A percentile compares a stretch with the other conserved stretches of the same genome.
Evolutionary conservation across 2,888 invertebrate species (phyloP).

Genomic region (Eubasilissa splendida): DNA sequence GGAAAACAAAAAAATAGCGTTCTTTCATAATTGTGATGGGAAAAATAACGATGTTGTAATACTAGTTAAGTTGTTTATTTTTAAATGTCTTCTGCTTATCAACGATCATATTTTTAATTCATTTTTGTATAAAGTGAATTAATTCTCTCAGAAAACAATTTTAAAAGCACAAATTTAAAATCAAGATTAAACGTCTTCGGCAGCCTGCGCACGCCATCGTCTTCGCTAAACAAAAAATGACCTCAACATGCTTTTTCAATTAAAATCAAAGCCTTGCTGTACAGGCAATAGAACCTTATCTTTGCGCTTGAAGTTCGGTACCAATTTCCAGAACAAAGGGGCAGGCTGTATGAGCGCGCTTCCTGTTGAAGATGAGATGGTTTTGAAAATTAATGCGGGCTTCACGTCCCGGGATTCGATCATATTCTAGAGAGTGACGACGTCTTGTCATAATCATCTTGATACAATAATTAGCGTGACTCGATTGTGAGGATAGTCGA

Average conservation of each 20-base stretch:
- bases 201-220: slow-evolving; percentile 2
- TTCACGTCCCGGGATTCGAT: too few relatives aligned
- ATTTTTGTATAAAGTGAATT: neutral
- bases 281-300: slow-evolving; percentile 15
- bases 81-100: neutral
- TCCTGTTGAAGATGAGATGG: neutral
- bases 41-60: too few relatives aligned
- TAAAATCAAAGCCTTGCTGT: slow-evolving; percentile 10
- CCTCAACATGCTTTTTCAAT: slow-evolving; percentile 24
- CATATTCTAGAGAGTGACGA: too few relatives aligned
- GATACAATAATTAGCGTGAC: too few relatives aligned
- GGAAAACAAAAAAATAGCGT: too few relatives aligned
- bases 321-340: slow-evolving; percentile 20
- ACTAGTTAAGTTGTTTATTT: too few relatives aligned
- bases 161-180: neutral
- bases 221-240: slow-evolving; percentile 8
- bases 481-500: too few relatives aligned
- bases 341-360: neutral
- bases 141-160: neutral
- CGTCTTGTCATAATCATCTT: too few relatives aligned
- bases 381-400: neutral
- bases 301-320: slow-evolving; percentile 5
- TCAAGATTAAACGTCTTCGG: neutral
- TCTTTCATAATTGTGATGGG: too few relatives aligned
- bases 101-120: neutral